These are phyloP conservation scores for Eretmocerus hayati DNA, from an alignment of 2,888 invertebrate species.

Conservation along the genomic window DNA sequence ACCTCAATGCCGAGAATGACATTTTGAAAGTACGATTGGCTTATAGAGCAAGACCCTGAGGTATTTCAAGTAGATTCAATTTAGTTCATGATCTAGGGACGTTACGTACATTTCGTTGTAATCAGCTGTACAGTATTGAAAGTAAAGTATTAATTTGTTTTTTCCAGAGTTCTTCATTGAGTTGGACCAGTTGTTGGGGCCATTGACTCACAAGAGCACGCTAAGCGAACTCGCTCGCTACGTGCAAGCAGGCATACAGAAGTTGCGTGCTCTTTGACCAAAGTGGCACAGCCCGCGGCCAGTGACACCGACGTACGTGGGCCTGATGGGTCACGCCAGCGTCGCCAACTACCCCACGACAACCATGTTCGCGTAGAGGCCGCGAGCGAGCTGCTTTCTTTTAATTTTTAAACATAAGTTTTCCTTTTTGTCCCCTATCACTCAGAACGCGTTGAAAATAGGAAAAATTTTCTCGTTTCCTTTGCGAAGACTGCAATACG, in stretches of 20 bases:
- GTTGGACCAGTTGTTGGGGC: slow-evolving; percentile 79
- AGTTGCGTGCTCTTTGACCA: slow-evolving; percentile 44
- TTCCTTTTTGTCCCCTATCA: background rate
- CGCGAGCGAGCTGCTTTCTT: background rate
- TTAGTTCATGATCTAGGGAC: too few relatives aligned
- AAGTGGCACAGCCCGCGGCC: slow-evolving; percentile 46
- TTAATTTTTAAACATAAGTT: background rate
- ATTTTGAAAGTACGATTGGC: too few relatives aligned
- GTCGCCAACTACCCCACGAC: slow-evolving; percentile 33
- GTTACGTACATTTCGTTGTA: too few relatives aligned
- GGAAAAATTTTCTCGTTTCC: background rate
- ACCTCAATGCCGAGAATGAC: too few relatives aligned
- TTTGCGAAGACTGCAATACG: slow-evolving; percentile 21
- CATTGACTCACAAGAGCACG: slow-evolving; percentile 80
- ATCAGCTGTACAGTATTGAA: too few relatives aligned
- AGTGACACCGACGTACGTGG: slow-evolving; percentile 43
- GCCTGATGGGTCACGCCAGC: slow-evolving; percentile 41
- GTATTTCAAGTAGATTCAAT: too few relatives aligned
- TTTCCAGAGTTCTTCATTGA: slow-evolving; percentile 82
- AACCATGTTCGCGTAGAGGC: slow-evolving; percentile 41
- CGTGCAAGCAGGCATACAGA: slow-evolving; percentile 65
- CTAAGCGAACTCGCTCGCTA: slow-evolving; percentile 82
- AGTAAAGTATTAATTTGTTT: too few relatives aligned
- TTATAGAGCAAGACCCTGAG: too few relatives aligned
- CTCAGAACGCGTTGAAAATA: too few relatives aligned